These are phyloP conservation scores for Etheostoma cragini DNA, from an alignment of 2,113 vertebrate species.

Conservation along the genomic window DNA sequence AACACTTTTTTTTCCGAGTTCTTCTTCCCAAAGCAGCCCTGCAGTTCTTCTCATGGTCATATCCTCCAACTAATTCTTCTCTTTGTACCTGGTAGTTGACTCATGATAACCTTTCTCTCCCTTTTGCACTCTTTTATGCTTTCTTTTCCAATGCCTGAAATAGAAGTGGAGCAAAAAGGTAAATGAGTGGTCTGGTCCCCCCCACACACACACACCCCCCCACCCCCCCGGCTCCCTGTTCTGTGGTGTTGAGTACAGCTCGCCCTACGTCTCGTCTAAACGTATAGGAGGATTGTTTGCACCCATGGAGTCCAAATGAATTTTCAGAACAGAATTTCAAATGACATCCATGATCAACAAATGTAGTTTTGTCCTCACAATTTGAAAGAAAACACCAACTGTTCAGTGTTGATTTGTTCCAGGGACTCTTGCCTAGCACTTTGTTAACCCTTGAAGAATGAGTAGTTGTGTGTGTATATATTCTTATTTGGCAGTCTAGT, in stretches of 20 bases:
- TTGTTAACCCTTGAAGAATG: conserved; percentile 58
- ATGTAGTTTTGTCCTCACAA: conserved; percentile 49
- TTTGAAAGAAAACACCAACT: conserved; percentile 66
- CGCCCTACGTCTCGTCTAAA: conserved; percentile 67
- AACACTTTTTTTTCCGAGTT: conserved; percentile 40
- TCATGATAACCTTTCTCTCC: conserved; percentile 99
- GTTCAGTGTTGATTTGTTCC: conserved; percentile 63
- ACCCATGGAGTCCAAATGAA: conserved; percentile 73
- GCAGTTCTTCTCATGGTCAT: conserved; percentile 66
- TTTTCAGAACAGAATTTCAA: conserved; percentile 68
- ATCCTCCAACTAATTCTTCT: conserved; percentile 74
- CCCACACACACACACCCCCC: conserved; percentile 77
- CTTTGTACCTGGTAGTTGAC: conserved; percentile 90
- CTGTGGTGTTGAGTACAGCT: conserved; percentile 82
- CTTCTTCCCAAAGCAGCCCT: conserved; percentile 49
- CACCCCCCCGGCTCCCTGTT: conserved; percentile 81
- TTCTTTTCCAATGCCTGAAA: conserved; percentile 99
- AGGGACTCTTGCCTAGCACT: conserved; percentile 53
- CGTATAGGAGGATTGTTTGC: conserved; percentile 78
- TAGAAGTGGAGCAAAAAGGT: conserved; percentile 99
- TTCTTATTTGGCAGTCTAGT: conserved; percentile 67
- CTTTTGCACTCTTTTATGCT: conserved; percentile 91
- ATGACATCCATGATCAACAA: conserved; percentile 53
- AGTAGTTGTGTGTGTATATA: conserved; percentile 51
- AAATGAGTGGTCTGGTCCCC: conserved; percentile 93